These are phyloP conservation scores for Phaetusa simplex DNA, from an alignment of 2,113 vertebrate species.

Conservation along the genomic window DNA sequence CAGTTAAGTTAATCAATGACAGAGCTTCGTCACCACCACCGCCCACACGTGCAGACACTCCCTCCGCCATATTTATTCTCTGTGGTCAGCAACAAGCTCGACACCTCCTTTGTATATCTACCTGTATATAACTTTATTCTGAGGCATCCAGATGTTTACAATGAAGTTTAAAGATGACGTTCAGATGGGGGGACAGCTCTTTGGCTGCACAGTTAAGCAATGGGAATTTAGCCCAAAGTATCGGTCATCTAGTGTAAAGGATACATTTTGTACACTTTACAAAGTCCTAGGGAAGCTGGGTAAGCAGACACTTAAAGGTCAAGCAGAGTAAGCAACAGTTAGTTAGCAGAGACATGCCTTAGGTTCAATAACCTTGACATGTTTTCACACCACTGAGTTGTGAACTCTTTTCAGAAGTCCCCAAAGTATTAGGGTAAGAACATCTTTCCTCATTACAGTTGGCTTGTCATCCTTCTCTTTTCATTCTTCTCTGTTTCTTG, in stretches of 20 bases:
- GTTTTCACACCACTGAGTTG: background rate
- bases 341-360: background rate
- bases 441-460: background rate
- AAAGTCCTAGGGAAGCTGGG: background rate
- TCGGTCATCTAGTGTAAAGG: background rate
- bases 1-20: background rate
- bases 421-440: background rate
- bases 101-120: background rate
- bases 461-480: background rate
- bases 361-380: background rate
- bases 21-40: background rate
- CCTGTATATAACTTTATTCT: background rate
- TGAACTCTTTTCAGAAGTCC: background rate
- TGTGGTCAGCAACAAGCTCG: background rate
- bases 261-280: background rate
- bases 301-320: background rate
- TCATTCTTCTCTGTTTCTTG: background rate
- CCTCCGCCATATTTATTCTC: background rate
- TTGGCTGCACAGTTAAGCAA: background rate
- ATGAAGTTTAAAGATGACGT: background rate
- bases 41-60: rapidly evolving
- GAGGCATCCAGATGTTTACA: background rate
- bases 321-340: background rate
- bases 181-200: background rate
- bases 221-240: background rate